Percentiles rank a stretch among this genome's conserved stretches.
These are phyloP conservation scores for Intellagama lesueurii DNA, from an alignment of 2,797 vertebrate species.

Conservation along the genomic window DNA sequence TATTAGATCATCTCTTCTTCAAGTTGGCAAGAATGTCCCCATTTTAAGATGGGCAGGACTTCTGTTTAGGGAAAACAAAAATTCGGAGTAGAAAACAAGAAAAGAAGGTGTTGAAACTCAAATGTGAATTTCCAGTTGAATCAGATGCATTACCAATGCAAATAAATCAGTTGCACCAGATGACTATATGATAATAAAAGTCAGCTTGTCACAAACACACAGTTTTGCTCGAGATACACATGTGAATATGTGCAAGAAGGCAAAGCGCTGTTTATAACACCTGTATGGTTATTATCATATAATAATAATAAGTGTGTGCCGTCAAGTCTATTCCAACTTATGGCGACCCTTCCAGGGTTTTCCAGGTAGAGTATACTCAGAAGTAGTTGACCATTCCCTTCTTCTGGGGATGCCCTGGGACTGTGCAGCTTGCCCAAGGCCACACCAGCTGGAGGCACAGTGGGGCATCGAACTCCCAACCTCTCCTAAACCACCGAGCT, in stretches of 20 bases:
- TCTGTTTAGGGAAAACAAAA: neutral
- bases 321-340: too few relatives aligned
- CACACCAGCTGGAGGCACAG: too few relatives aligned
- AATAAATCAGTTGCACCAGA: neutral
- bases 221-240: neutral
- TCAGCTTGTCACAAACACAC: neutral
- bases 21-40: neutral
- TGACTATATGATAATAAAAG: neutral
- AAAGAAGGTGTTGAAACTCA: neutral
- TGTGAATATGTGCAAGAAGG: neutral
- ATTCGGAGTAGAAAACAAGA: neutral
- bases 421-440: too few relatives aligned
- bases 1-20: neutral
- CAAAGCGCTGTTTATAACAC: neutral
- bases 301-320: too few relatives aligned
- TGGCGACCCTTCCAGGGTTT: too few relatives aligned
- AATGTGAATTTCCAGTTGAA: neutral
- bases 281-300: too few relatives aligned
- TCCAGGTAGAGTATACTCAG: too few relatives aligned
- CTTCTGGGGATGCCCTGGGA: too few relatives aligned
- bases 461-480: too few relatives aligned
- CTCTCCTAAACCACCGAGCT: too few relatives aligned
- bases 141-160: conserved; percentile 16
- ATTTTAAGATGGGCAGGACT: neutral
- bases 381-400: too few relatives aligned